Evolutionary conservation across 2,888 invertebrate species (phyloP).

Genomic region (Adelphocoris suturalis): DNA sequence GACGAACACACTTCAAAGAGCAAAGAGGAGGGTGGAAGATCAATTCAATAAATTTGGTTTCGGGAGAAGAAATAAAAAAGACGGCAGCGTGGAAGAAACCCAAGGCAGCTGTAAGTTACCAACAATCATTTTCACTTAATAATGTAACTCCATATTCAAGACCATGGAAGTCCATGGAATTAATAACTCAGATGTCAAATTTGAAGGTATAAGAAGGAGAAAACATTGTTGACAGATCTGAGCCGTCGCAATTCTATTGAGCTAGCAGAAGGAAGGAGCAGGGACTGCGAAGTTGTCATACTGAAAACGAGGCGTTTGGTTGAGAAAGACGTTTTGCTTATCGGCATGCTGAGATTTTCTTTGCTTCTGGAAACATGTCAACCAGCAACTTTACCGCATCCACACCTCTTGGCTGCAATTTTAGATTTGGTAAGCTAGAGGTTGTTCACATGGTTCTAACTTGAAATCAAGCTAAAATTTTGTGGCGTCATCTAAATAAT

Average conservation of each 20-base stretch:
- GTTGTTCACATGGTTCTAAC: too few species aligned
- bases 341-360: constrained; percentile 93
- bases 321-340: constrained; percentile 86
- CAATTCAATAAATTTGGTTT: constrained; percentile 89
- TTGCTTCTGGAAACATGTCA: constrained; percentile 96
- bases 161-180: not conserved
- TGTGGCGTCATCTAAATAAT: too few species aligned
- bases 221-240: constrained; percentile 80
- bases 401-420: constrained; percentile 95
- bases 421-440: constrained; percentile 89
- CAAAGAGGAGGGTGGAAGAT: constrained; percentile 93
- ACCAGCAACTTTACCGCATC: constrained; percentile 97
- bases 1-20: constrained; percentile 86
- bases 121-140: not conserved
- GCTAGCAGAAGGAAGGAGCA: constrained; percentile 85
- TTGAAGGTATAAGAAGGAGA: not conserved
- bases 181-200: too few species aligned
- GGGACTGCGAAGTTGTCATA: constrained; percentile 93
- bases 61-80: constrained; percentile 91
- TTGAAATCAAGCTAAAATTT: too few species aligned
- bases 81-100: constrained; percentile 92
- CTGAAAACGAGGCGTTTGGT: constrained; percentile 93
- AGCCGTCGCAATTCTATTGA: constrained; percentile 92
- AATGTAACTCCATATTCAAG: not conserved
- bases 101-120: constrained; percentile 85